These are phyloP conservation scores for Calliphora vicina DNA, from an alignment of 1,140 invertebrate species.

Conservation along the genomic window DNA sequence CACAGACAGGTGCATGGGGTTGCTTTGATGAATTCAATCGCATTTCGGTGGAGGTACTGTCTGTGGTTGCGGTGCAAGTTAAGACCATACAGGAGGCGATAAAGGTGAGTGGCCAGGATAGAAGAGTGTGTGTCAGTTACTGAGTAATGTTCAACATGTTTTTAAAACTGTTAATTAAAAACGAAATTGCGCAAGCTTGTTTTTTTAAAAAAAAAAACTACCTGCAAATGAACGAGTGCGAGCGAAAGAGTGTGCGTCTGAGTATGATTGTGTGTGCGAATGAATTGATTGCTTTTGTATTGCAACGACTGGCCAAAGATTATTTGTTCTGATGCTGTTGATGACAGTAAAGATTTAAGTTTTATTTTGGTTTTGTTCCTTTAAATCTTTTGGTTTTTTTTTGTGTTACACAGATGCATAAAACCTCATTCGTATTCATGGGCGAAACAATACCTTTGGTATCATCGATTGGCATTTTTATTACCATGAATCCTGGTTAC, in stretches of 20 bases:
- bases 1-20: slow-evolving; percentile 90
- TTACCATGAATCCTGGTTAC: slow-evolving; percentile 95
- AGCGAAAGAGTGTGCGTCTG: not conserved
- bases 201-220: too few species aligned
- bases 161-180: not conserved
- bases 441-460: slow-evolving; percentile 82
- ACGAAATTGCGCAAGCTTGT: not conserved
- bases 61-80: slow-evolving; percentile 94
- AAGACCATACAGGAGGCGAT: slow-evolving; percentile 63
- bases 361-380: not conserved
- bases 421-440: slow-evolving; percentile 72
- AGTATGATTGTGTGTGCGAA: not conserved
- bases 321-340: not conserved
- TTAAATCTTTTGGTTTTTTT: too few species aligned
- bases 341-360: not conserved
- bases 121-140: not conserved
- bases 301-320: not conserved
- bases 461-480: slow-evolving; percentile 85
- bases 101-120: slow-evolving; percentile 54
- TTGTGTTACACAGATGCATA: slow-evolving; percentile 61
- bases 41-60: slow-evolving; percentile 91
- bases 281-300: not conserved
- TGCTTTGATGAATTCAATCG: slow-evolving; percentile 97
- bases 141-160: not conserved
- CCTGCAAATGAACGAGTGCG: too few species aligned